Conservation (phyloP, 1,140 invertebrate genomes). For the Apis dorsata region DNA sequence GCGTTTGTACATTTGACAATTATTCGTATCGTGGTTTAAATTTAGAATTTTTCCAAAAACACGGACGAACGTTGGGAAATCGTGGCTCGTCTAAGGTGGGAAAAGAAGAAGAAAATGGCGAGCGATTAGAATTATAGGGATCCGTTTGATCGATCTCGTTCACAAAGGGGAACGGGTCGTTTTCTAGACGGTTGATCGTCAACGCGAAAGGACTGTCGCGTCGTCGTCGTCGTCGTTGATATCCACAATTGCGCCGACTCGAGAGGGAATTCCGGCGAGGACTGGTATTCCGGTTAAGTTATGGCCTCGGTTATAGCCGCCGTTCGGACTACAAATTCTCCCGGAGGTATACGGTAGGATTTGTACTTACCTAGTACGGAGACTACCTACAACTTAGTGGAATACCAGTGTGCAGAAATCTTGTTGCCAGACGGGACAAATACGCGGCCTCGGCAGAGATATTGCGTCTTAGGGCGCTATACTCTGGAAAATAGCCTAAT, state of each 20-base stretch:
- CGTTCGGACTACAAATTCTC: slow-evolving; percentile 72
- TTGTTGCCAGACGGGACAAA: slow-evolving; percentile 69
- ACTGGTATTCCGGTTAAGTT: slow-evolving; percentile 65
- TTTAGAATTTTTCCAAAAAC: too few relatives aligned
- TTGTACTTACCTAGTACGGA: slow-evolving; percentile 71
- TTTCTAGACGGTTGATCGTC: slow-evolving; percentile 4
- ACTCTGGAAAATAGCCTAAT: slow-evolving; percentile 64
- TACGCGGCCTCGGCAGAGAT: slow-evolving; percentile 59
- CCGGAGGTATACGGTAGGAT: slow-evolving; percentile 60
- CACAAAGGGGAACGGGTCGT: not conserved
- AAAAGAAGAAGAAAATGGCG: not conserved
- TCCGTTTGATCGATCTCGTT: slow-evolving; percentile 43
- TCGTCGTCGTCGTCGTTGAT: slow-evolving; percentile 47
- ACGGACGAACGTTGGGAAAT: too few relatives aligned
- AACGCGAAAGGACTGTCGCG: slow-evolving; percentile 46
- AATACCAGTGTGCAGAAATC: slow-evolving; percentile 65
- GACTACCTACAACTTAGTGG: slow-evolving; percentile 62
- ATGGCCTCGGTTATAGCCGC: slow-evolving; percentile 67
- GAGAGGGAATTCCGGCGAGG: slow-evolving; percentile 47
- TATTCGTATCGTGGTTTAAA: too few relatives aligned
- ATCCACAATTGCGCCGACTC: slow-evolving; percentile 47
- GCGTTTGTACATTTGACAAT: too few relatives aligned
- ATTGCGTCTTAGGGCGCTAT: slow-evolving; percentile 56
- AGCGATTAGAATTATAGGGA: slow-evolving; percentile 17
- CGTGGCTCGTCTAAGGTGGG: not conserved